Percentiles rank a stretch among this genome's conserved stretches.
Conservation (phyloP, 2,888 invertebrate genomes). For the Drosophila ustulata region DNA sequence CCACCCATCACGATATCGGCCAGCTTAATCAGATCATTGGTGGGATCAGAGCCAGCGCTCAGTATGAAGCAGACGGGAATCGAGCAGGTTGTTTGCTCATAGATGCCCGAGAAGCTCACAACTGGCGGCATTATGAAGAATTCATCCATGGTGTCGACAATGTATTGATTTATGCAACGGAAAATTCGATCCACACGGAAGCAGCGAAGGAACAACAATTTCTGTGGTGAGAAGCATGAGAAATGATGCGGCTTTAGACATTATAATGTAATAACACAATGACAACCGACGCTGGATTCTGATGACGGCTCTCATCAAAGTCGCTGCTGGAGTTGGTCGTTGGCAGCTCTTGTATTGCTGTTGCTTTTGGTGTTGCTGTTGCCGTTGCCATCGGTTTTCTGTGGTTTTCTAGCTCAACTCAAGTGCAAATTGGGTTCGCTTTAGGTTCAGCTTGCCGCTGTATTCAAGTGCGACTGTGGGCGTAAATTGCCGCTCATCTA, state of each 20-base stretch:
- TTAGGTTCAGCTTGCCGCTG: constrained; percentile 66
- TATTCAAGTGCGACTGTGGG: constrained; percentile 78
- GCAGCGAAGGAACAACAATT: constrained; percentile 93
- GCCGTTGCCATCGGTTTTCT: constrained; percentile 42
- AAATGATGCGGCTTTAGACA: constrained; percentile 41
- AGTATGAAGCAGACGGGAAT: constrained; percentile 97
- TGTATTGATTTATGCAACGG: constrained; percentile 93
- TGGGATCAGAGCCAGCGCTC: constrained; percentile 97
- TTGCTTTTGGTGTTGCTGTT: constrained; percentile 22
- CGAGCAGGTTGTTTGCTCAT: constrained; percentile 92
- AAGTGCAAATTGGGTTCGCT: constrained; percentile 81
- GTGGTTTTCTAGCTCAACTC: constrained; percentile 59
- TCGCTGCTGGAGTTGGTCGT: constrained; percentile 40
- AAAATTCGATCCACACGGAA: constrained; percentile 96
- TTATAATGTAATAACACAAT: constrained; percentile 59
- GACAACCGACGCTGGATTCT: constrained; percentile 25
- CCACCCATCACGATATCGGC: constrained; percentile 90
- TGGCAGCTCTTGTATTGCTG: constrained; percentile 44
- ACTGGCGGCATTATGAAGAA: constrained; percentile 95
- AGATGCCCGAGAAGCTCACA: constrained; percentile 92
- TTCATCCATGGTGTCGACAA: constrained; percentile 93
- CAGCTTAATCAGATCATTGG: constrained; percentile 93
- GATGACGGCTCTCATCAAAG: constrained; percentile 60
- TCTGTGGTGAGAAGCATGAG: constrained; percentile 83
- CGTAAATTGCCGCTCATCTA: constrained; percentile 79